A percentile compares a stretch with the other conserved stretches of the same genome.
phyloP scores from a whole-genome alignment of 2,113 vertebrate genomes.

The Chinchilla lanigera region DNA sequence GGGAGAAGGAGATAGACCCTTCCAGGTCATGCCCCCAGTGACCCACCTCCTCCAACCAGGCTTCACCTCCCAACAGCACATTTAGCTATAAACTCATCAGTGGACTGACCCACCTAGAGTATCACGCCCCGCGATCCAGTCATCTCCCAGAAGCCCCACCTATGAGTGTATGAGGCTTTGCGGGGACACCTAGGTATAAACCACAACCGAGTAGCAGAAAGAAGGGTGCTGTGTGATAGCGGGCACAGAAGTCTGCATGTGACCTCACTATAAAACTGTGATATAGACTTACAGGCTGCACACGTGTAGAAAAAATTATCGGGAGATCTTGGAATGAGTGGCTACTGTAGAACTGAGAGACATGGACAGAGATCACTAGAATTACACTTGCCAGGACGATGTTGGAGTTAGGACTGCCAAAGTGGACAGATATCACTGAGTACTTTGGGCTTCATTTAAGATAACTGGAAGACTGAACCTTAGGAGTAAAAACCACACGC shows the following conservation, averaged over 20 bases:
- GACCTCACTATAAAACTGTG: not conserved
- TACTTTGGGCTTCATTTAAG: not conserved
- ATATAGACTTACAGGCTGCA: not conserved
- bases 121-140: not conserved
- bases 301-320: not conserved
- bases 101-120: not conserved
- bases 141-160: not conserved
- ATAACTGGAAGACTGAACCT: not conserved
- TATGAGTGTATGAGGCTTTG: not conserved
- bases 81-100: not conserved
- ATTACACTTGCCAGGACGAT: not conserved
- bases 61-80: not conserved
- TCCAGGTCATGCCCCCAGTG: not conserved
- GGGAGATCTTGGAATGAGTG: not conserved
- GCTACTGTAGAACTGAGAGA: not conserved
- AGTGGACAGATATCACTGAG: not conserved
- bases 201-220: not conserved
- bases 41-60: not conserved
- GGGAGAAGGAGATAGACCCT: not conserved
- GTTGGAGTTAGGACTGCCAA: not conserved
- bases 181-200: not conserved
- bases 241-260: not conserved
- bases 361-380: not conserved
- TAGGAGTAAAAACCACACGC: not conserved
- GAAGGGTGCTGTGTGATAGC: not conserved